A percentile compares a stretch with the other conserved stretches of the same genome.
These are phyloP conservation scores for Montipora efflorescens DNA, from an alignment of 64 coral and sea anemone species.

Conservation along the genomic window DNA sequence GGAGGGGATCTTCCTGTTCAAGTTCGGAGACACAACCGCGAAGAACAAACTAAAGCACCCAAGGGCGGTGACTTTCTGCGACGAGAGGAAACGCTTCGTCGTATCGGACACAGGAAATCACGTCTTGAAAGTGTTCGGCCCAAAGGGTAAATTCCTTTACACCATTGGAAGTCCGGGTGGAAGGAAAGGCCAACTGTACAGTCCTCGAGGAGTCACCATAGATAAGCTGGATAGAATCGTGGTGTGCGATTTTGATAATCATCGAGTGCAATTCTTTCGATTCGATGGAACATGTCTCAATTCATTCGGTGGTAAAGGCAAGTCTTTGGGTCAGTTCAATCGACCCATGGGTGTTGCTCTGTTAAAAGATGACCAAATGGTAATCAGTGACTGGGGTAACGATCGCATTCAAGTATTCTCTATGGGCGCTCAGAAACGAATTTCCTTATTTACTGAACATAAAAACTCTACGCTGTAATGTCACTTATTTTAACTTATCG, in stretches of 20 bases:
- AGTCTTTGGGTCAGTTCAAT: slow-evolving; percentile 87
- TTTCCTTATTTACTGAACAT: slow-evolving; percentile 22
- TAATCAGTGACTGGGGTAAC: slow-evolving; percentile 95
- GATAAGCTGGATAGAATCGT: slow-evolving; percentile 83
- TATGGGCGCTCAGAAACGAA: not conserved
- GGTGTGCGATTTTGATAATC: slow-evolving; percentile 96
- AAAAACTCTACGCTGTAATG: slow-evolving; percentile 11
- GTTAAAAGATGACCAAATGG: slow-evolving; percentile 52
- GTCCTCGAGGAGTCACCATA: slow-evolving; percentile 77
- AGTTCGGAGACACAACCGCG: slow-evolving; percentile 71
- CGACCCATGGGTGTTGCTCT: slow-evolving; percentile 86
- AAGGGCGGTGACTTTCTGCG: slow-evolving; percentile 72
- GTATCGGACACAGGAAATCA: slow-evolving; percentile 97
- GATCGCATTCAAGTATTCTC: slow-evolving; percentile 86
- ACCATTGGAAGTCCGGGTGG: slow-evolving; percentile 74
- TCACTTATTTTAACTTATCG: not conserved
- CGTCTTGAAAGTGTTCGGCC: slow-evolving; percentile 85
- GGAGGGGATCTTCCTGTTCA: slow-evolving; percentile 83
- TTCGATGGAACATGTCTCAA: slow-evolving; percentile 81
- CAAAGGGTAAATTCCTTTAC: slow-evolving; percentile 67
- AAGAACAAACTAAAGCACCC: slow-evolving; percentile 79
- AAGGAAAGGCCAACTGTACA: slow-evolving; percentile 73
- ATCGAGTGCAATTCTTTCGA: slow-evolving; percentile 88
- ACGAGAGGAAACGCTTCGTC: slow-evolving; percentile 71
- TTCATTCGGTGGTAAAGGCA: slow-evolving; percentile 87